Base-by-base conservation (phyloP, 2,113 vertebrate species). In the Xerus inauris region DNA sequence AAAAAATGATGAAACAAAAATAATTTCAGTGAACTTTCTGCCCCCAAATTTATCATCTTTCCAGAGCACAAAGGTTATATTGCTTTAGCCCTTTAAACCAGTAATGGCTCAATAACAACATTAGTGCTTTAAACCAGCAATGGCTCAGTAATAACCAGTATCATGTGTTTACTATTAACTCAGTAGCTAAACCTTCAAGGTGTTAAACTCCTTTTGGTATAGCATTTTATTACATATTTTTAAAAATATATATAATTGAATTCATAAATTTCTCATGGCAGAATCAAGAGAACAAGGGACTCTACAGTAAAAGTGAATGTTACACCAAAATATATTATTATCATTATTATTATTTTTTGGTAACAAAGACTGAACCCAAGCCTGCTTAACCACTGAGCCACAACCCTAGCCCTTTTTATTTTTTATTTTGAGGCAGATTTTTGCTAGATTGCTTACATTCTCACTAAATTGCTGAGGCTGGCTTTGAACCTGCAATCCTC, bases 1-100 rank as follows among this genome's bases (percentile, higher is more conserved):
- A 75, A 69, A 93, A 88, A 95, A 87, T 65, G 75, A 84, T 30
- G 64, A 83, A 87, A 93, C 73, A 89, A 54, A 94, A 77, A 80
- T 89, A 47, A 93, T 94, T 89, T 87, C 69, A 93, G 47, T 95
- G 89, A 97, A 79, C 94, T 80, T 85, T 82, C 72, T 93, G 80
- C 57, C 84, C 92, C 69, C 47, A 49, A 80, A 87, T 89, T 69
- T 91, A 13, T 97, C 94, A 59, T 80, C 75, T 91, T 92, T 54
- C 57, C 4, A 32, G 57, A 80, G 89, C 45, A 59, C 35, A 87
- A 73, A 57, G 47, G 38, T 84, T 87, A 3, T 81, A 30, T 67
- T 73, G 59, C 49, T 92, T 82, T 90, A 30, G 67, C 69, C 38
- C 42, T 93, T 94, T 79, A 87, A 86, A 45, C n/a, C 73, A 77